Conservation (phyloP, 2,888 invertebrate genomes). For the Napeogenes sylphis region DNA sequence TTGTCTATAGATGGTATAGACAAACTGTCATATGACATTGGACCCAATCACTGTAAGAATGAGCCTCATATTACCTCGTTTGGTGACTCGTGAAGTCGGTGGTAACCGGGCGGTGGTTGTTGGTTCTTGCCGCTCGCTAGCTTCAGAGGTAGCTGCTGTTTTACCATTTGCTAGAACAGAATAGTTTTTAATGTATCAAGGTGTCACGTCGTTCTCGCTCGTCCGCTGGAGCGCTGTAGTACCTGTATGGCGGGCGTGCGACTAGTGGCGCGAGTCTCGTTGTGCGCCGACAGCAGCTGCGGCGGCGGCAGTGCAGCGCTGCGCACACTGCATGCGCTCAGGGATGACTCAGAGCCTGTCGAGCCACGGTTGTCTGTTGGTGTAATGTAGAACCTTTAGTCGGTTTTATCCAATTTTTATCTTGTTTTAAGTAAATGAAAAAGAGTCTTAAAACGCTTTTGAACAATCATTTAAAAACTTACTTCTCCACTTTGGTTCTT, state of each 20-base stretch:
- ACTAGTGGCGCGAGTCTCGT: slow-evolving; percentile 61
- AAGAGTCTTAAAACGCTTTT: no score
- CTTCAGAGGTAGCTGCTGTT: slow-evolving; percentile 94
- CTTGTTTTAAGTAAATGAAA: no score
- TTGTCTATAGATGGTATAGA: no score
- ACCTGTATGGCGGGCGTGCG: slow-evolving; percentile 45
- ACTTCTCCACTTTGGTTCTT: slow-evolving; percentile 75
- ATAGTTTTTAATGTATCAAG: no score
- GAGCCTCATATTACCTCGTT: slow-evolving; percentile 51
- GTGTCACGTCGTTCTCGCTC: no score
- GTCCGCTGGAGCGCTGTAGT: neutral
- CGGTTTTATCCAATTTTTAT: no score
- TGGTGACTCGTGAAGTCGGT: slow-evolving; percentile 67
- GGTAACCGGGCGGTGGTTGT: slow-evolving; percentile 71
- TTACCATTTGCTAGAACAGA: slow-evolving; percentile 75
- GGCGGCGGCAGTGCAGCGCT: slow-evolving; percentile 56
- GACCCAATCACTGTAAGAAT: neutral
- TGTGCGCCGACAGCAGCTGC: slow-evolving; percentile 66
- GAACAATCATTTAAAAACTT: slow-evolving; percentile 34
- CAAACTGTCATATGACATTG: neutral
- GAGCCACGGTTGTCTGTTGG: slow-evolving; percentile 61
- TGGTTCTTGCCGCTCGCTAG: slow-evolving; percentile 80
- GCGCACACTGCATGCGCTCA: slow-evolving; percentile 45
- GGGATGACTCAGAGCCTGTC: slow-evolving; percentile 62
- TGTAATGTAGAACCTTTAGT: no score